Base-by-base conservation (phyloP, 2,113 vertebrate genomes). In the Verasper variegatus region DNA sequence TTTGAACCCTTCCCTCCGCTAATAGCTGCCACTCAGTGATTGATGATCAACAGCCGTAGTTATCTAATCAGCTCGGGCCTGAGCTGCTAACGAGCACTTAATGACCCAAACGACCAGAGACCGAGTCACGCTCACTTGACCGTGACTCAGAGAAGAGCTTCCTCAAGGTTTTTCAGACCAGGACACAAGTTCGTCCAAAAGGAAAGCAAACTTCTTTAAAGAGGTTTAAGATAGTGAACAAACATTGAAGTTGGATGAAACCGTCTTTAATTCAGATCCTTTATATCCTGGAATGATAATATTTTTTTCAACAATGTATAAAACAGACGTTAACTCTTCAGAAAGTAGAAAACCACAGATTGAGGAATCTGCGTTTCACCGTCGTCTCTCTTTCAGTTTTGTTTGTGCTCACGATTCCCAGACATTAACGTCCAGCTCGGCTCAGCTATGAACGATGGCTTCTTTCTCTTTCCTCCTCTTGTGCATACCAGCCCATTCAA, bases 21-120 rank as follows among this genome's bases (percentile, higher is more conserved):
- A 70, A 76, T 5, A 18, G 52, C 84, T 54, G 85, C 74, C 78
- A 47, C 68, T 9, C 0, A 4, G 17, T 89, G 89, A 91, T 75
- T 78, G 83, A 88, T 84, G 76, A 55, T 52, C 68, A 63, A 66
- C 75, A 65, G 74, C 26, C 23, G 68, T 45, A 63, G 67, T 49
- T 82, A 91, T 92, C 91, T 90, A 89, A 92, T 91, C 89, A 71
- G 80, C 70, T 63, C 11, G 47, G 70, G 58, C 40, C 68, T 26
- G 21, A 1, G 24, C 55, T 47, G 75, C 42, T 88, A 89, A 92
- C 35, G 87, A 87, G 81, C 72, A 8, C 76, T 83, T 81, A 59
- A 88, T 80, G 76, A 71, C 42, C 55, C 63, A 4, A 47, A 20
- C n/a, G 13, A 37, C n/a, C 24, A 52, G 23, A 58, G 47, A 58